A percentile compares a stretch with the other conserved stretches of the same genome.
Conservation (phyloP, 37 sponge, comb jelly and placozoan species). For the Amphimedon queenslandica region DNA sequence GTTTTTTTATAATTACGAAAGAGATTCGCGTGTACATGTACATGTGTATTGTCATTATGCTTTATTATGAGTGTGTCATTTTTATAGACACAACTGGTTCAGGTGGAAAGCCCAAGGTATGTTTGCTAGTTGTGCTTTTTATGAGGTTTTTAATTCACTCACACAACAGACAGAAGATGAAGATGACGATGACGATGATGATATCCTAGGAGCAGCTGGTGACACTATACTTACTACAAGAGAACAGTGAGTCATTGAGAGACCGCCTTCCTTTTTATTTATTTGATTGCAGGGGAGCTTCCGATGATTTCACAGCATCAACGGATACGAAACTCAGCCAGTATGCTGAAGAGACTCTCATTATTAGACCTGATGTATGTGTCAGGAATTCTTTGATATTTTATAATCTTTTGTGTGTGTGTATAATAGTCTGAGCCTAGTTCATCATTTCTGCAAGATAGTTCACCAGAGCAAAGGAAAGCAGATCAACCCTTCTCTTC, state of each 20-base stretch:
- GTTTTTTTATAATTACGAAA: too few species aligned
- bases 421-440: background rate
- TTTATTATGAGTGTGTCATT: too few species aligned
- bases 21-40: conserved; percentile 3
- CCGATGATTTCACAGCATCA: conserved; percentile 31
- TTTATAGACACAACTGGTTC: too few species aligned
- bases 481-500: background rate
- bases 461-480: too few species aligned
- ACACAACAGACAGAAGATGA: conserved; percentile 26
- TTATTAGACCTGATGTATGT: conserved; percentile 25
- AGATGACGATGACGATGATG: conserved; percentile 63
- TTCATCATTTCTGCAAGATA: too few species aligned
- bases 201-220: conserved; percentile 26
- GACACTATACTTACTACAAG: conserved; percentile 18
- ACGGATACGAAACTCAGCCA: background rate
- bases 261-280: background rate
- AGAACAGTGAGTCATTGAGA: conserved; percentile 1
- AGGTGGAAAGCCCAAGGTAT: background rate
- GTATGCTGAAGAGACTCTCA: conserved; percentile 38
- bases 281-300: background rate
- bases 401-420: background rate
- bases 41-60: background rate
- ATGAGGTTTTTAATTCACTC: background rate
- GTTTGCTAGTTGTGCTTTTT: background rate
- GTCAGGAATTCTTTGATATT: background rate